These are phyloP conservation scores for Pelvicachromis taeniatus DNA, from an alignment of 2,113 vertebrate genomes.

Conservation along the genomic window DNA sequence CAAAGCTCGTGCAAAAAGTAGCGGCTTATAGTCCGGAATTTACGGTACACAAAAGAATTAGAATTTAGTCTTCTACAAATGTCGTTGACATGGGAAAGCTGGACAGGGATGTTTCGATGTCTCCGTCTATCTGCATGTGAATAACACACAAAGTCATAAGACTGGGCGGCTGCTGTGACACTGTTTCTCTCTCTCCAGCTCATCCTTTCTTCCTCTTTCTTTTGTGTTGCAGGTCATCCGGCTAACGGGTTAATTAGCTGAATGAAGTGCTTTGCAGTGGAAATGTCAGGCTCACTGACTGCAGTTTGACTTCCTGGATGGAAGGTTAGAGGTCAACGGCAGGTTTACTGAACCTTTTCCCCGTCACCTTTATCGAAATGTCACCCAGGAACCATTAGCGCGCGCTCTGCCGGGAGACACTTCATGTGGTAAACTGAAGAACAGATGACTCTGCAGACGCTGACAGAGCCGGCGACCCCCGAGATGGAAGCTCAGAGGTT, in stretches of 20 bases:
- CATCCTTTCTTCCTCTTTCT: neutral
- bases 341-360: slow-evolving; percentile 60
- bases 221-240: slow-evolving; percentile 41
- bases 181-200: neutral
- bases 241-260: slow-evolving; percentile 74
- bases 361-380: slow-evolving; percentile 74
- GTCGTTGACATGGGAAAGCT: neutral
- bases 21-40: too few relatives aligned
- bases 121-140: neutral
- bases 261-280: slow-evolving; percentile 56
- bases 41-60: neutral
- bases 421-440: neutral
- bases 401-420: neutral
- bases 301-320: slow-evolving; percentile 67
- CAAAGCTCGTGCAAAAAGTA: too few relatives aligned
- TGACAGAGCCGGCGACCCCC: neutral
- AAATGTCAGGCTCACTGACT: slow-evolving; percentile 71
- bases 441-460: neutral
- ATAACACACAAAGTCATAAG: neutral
- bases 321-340: slow-evolving; percentile 51
- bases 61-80: neutral
- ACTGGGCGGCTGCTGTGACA: neutral
- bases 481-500: neutral
- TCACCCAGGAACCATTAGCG: slow-evolving; percentile 63
- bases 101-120: neutral